These are phyloP conservation scores for Dasypolia templi DNA, from an alignment of 2,888 invertebrate species.

Conservation along the genomic window DNA sequence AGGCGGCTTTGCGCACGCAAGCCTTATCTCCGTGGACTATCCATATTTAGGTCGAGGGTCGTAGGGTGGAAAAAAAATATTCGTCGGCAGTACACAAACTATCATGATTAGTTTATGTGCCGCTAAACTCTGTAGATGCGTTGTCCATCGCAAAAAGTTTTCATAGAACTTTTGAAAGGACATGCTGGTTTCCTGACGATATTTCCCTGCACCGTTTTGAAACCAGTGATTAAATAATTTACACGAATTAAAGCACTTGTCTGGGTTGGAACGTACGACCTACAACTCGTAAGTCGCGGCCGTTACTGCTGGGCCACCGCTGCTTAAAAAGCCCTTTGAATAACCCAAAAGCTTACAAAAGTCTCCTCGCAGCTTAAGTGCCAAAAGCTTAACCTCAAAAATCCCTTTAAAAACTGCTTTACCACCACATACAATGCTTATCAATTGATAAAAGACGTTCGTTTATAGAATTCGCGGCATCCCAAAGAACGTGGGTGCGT, in stretches of 20 bases:
- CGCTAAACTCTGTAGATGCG: too few relatives aligned
- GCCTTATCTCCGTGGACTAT: slow-evolving; percentile 1
- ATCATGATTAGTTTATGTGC: too few relatives aligned
- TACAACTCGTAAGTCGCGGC: too few relatives aligned
- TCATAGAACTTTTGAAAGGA: background rate
- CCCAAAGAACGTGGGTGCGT: slow-evolving; percentile 43
- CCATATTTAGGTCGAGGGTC: background rate
- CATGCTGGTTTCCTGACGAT: too few relatives aligned
- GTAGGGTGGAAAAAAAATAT: slow-evolving; percentile 2
- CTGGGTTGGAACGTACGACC: too few relatives aligned
- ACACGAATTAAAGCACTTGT: too few relatives aligned
- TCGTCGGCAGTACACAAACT: background rate
- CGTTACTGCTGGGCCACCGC: too few relatives aligned
- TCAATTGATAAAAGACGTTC: slow-evolving; percentile 15
- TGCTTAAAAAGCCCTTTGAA: background rate
- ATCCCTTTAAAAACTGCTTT: background rate
- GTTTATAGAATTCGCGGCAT: slow-evolving; percentile 14
- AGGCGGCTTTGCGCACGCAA: slow-evolving; percentile 3
- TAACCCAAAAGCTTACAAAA: background rate
- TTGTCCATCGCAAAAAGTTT: background rate
- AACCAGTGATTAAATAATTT: too few relatives aligned
- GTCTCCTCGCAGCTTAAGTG: background rate
- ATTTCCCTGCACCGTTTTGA: too few relatives aligned
- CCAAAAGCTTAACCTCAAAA: background rate
- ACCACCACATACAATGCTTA: background rate